Percentiles rank a stretch among this genome's conserved stretches.
Evolutionary conservation across 2,797 vertebrate species (phyloP).

Genomic region (Girardinus metallicus): DNA sequence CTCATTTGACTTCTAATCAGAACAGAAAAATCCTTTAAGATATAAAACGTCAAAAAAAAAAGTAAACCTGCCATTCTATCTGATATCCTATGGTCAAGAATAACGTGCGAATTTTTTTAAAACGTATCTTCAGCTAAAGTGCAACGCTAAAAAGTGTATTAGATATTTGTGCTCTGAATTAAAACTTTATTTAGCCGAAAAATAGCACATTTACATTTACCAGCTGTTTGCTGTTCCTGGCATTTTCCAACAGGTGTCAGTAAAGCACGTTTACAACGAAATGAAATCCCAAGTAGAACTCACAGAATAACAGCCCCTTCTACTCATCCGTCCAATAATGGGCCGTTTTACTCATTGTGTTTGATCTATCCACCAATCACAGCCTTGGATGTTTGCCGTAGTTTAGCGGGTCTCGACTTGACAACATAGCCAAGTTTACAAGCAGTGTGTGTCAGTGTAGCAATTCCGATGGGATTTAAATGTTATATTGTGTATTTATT

Average conservation of each 20-base stretch:
- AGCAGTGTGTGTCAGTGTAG: slow-evolving; percentile 27
- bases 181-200: background rate
- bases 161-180: background rate
- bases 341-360: slow-evolving; percentile 36
- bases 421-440: slow-evolving; percentile 25
- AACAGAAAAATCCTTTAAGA: background rate
- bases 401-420: slow-evolving; percentile 37
- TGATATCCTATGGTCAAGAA: background rate
- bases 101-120: background rate
- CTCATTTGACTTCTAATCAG: background rate
- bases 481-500: fast-evolving
- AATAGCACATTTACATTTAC: background rate
- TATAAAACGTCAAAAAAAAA: background rate
- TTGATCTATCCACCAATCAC: slow-evolving; percentile 54
- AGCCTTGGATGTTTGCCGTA: slow-evolving; percentile 11
- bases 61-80: background rate
- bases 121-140: background rate
- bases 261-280: background rate
- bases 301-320: background rate
- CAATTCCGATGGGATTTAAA: background rate
- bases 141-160: background rate
- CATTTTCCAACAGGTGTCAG: background rate
- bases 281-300: no score
- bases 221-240: background rate
- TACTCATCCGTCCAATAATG: slow-evolving; percentile 51